phyloP scores from a whole-genome alignment of 2,888 invertebrate species.

The Epinotia brunnichana region DNA sequence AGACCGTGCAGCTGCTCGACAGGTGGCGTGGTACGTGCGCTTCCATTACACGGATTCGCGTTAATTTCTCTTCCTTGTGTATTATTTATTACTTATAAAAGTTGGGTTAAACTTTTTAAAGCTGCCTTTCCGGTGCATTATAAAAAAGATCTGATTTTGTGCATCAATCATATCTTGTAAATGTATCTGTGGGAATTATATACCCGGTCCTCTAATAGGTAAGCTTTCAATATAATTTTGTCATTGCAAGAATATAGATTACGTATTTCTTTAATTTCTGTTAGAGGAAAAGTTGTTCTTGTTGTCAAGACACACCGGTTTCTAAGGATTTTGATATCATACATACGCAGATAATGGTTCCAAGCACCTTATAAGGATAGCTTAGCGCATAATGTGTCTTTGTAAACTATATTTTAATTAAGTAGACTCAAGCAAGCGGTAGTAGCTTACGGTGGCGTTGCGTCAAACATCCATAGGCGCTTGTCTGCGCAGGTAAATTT shows the following conservation, averaged over 20 bases:
- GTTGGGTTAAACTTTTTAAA: constrained; percentile 10
- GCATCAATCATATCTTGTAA: not conserved
- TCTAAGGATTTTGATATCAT: constrained; percentile 35
- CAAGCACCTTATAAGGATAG: constrained; percentile 23
- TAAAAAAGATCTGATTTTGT: not conserved
- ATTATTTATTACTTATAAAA: constrained; percentile 43
- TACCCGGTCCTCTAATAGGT: not conserved
- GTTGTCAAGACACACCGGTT: constrained; percentile 22
- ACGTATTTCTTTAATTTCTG: not conserved
- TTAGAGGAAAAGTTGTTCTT: not conserved
- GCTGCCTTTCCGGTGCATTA: not conserved
- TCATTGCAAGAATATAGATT: not conserved
- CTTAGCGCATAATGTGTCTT: not conserved
- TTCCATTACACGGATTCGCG: constrained; percentile 61
- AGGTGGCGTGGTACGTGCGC: constrained; percentile 74
- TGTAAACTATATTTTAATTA: not conserved
- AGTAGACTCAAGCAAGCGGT: not conserved
- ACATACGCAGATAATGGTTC: constrained; percentile 31
- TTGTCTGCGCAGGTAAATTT: no score
- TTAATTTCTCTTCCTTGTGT: constrained; percentile 53
- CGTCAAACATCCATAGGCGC: no score
- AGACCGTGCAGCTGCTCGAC: constrained; percentile 74
- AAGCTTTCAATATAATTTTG: not conserved
- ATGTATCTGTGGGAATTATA: not conserved
- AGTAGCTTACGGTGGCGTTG: not conserved